These are phyloP conservation scores for Parnassius smintheus DNA, from an alignment of 2,888 invertebrate species.

Conservation along the genomic window DNA sequence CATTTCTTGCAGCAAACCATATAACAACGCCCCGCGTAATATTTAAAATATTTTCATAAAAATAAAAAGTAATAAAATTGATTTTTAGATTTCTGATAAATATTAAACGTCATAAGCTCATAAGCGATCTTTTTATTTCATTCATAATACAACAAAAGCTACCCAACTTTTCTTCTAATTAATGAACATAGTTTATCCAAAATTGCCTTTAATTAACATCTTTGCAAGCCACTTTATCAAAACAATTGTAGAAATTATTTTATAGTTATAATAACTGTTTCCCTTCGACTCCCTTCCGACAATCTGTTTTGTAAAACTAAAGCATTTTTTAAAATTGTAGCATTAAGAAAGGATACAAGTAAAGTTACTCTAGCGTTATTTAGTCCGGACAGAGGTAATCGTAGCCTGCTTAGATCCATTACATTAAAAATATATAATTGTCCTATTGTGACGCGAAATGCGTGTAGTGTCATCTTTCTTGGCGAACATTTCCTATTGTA, in stretches of 20 bases:
- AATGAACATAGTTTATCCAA: background rate
- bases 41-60: background rate
- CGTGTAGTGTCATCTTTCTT: background rate
- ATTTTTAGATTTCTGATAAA: background rate
- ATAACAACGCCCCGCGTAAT: background rate
- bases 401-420: too few relatives aligned
- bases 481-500: background rate
- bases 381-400: too few relatives aligned
- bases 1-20: slow-evolving; percentile 27
- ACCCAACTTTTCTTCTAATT: background rate
- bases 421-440: too few relatives aligned
- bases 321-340: background rate
- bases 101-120: background rate
- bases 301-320: slow-evolving; percentile 7
- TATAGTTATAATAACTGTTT: background rate
- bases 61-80: background rate
- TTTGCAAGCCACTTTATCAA: slow-evolving; percentile 1
- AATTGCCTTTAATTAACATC: background rate
- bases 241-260: slow-evolving; percentile 3
- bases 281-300: background rate
- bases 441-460: background rate
- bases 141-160: background rate
- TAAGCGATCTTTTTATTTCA: background rate
- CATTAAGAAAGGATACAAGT: background rate
- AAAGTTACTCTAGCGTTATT: too few relatives aligned